These are phyloP conservation scores for Belgica antarctica DNA, from an alignment of 2,888 invertebrate genomes.

Conservation along the genomic window DNA sequence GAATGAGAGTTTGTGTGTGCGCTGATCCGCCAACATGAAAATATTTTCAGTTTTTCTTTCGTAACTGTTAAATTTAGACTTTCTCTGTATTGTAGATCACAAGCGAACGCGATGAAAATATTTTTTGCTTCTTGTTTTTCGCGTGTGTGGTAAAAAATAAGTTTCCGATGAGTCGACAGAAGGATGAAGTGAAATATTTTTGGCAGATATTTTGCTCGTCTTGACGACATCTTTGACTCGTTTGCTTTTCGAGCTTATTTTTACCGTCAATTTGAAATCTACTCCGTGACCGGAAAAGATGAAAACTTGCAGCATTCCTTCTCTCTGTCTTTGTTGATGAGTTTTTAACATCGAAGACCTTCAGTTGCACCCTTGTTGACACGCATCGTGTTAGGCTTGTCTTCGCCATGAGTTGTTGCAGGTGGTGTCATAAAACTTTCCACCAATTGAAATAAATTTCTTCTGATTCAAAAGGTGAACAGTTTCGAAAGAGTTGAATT, in stretches of 20 bases:
- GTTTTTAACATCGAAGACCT: too few species aligned
- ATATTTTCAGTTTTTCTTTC: conserved; percentile 16
- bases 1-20: neutral
- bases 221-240: neutral
- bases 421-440: too few species aligned
- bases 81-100: conserved; percentile 40
- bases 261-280: neutral
- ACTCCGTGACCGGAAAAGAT: neutral
- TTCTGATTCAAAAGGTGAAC: too few species aligned
- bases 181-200: conserved; percentile 2
- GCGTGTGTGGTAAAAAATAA: conserved; percentile 19
- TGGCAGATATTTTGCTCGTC: neutral
- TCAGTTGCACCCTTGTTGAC: too few species aligned
- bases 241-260: neutral
- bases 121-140: conserved; percentile 6
- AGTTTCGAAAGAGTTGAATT: too few species aligned
- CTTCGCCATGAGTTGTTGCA: too few species aligned
- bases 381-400: too few species aligned
- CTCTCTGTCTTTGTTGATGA: too few species aligned
- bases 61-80: conserved; percentile 39
- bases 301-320: too few species aligned
- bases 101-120: conserved; percentile 17
- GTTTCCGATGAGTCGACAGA: conserved; percentile 8
- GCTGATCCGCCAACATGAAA: conserved; percentile 37
- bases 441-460: too few species aligned